A percentile compares a stretch with the other conserved stretches of the same genome.
Evolutionary conservation across 2,888 invertebrate genomes (phyloP).

Genomic region (Polydrusus tereticollis): DNA sequence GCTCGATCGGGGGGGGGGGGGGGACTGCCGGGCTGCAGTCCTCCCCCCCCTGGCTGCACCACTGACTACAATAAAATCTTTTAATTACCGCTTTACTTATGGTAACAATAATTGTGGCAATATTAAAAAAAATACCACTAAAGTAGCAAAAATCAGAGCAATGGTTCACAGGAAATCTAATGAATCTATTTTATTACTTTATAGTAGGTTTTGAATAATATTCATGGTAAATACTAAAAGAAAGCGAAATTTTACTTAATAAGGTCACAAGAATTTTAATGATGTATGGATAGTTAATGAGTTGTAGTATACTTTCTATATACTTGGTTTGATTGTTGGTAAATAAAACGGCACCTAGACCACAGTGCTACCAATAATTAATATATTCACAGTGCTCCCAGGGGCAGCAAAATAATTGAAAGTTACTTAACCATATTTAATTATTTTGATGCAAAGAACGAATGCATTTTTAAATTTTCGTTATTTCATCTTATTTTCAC

Average conservation of each 20-base stretch:
- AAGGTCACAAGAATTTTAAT: slow-evolving; percentile 8
- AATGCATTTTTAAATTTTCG: too few species aligned
- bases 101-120: too few species aligned
- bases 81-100: too few species aligned
- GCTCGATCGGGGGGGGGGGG: too few species aligned
- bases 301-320: slow-evolving; percentile 3
- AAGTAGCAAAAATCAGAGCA: not conserved
- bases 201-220: not conserved
- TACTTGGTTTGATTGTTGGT: not conserved
- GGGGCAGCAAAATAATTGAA: too few species aligned
- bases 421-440: too few species aligned
- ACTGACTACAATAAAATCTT: too few species aligned
- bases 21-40: too few species aligned
- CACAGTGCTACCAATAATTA: not conserved
- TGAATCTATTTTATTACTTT: not conserved
- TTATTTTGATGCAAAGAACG: too few species aligned
- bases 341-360: not conserved
- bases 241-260: slow-evolving; percentile 13
- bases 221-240: not conserved
- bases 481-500: too few species aligned
- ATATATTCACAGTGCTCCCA: too few species aligned
- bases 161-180: not conserved
- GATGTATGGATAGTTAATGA: not conserved
- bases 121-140: not conserved
- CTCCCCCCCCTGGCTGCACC: too few species aligned